A percentile compares a stretch with the other conserved stretches of the same genome.
Evolutionary conservation across 64 coral and sea anemone species (phyloP).

Genomic region (Montipora foliosa): DNA sequence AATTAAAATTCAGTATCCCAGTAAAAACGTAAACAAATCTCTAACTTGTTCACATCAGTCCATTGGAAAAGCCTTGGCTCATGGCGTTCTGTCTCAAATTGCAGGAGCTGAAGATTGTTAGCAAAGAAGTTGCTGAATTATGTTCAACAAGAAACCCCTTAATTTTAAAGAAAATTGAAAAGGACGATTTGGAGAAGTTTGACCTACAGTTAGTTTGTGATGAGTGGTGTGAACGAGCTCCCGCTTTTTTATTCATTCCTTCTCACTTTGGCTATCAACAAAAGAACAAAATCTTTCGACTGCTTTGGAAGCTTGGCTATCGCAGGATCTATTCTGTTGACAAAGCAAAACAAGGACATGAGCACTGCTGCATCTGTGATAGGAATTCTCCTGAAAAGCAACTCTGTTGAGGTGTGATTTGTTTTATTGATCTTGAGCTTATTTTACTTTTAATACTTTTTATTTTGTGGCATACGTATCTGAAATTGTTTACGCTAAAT

Average conservation of each 20-base stretch:
- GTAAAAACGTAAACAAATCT: background rate
- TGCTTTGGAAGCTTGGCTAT: background rate
- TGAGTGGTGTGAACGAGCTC: too few relatives aligned
- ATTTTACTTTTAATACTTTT: too few relatives aligned
- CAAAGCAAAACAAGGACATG: background rate
- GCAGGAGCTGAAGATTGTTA: too few relatives aligned
- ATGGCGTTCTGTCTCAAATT: background rate
- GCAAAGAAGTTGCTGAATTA: too few relatives aligned
- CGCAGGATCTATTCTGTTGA: background rate
- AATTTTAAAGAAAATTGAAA: too few relatives aligned
- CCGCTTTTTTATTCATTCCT: background rate
- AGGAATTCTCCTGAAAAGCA: constrained; percentile 23
- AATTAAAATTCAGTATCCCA: too few relatives aligned
- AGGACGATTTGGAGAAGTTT: too few relatives aligned
- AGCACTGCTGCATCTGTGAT: background rate
- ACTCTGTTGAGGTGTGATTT: constrained; percentile 42
- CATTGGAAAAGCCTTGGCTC: background rate
- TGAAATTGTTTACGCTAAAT: too few relatives aligned
- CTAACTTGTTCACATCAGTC: background rate
- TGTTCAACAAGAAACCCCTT: too few relatives aligned
- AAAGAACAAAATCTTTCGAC: background rate
- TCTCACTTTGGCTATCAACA: background rate
- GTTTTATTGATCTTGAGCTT: background rate
- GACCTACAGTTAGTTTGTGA: too few relatives aligned
- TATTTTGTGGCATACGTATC: too few relatives aligned